Evolutionary conservation across 2,888 invertebrate genomes (phyloP), one percentile per base, ranked within the genome.

Genomic region (Apodemia duryi): DNA sequence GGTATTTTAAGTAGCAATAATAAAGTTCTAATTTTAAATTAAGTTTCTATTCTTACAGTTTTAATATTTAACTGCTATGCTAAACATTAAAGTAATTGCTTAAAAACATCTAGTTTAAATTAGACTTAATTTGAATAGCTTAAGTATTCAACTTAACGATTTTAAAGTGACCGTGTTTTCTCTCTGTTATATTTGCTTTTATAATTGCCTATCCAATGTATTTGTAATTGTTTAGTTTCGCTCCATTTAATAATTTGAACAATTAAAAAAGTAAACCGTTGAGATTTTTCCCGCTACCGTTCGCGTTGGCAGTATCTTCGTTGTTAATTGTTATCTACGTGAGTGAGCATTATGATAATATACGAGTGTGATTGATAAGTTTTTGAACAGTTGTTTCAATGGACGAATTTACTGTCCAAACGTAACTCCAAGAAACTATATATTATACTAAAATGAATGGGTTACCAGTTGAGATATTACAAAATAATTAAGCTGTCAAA

Each of bases 191-290:
- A 57, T 57, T 57, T 57, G 32, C 57, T 57, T 57, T 57, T 32
- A 57, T 35, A 13, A 29, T 29, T 57, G 29, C 57, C 57, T 60
- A 61, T 67, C 38, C 67, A 60, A 64, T 62, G 64, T 61, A 71
- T 73, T 75, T 68, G 70, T 72, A 72, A 66, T 67, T 67, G 63
- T 69, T 79, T 79, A 77, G 77, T 73, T 73, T 74, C 81, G 84
- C 81, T 86, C 85, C 76, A 84, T 82, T 86, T 83, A 73, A 74
- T 75, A 75, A 78, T 74, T 76, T 69, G 77, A 76, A 71, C 78
- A 80, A 83, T 82, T 78, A 79, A 74, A 70, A 70, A 69, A 77
- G 76, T 75, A 74, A 80, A 77, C 75, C 80, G 79, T 79, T 77
- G 71, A 78, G 74, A 77, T 78, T 63, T 66, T 66, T 64, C 64